Evolutionary conservation across 2,888 invertebrate genomes (phyloP), one percentile per base, ranked within the genome.

Genomic region (Neoascia interrupta): DNA sequence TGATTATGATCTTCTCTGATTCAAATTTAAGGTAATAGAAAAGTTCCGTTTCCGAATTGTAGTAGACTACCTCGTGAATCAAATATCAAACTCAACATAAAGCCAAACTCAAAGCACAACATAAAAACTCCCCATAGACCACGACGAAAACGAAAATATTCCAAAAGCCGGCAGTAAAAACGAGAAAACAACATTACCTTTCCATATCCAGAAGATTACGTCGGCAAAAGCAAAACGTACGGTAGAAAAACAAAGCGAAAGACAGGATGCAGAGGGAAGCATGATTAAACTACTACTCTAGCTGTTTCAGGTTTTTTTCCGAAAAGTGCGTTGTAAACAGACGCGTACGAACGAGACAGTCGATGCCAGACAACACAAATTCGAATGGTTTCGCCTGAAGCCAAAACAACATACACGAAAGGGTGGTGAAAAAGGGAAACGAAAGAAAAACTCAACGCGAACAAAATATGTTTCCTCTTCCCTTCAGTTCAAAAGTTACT

Each of bases 401-500:
- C 18, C 3, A 60, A 60, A 21, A 54, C 45, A 58, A 39, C 15
- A 45, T 13, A 58, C 10, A 31, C 1, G 11, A 10, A 31, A 28
- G 11, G 15, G 18, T 8, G 28, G 34, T 28, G 19, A 18, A 15
- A 31, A 15, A 3, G 10, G 8, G 13, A 43, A 31, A 19, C 13
- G 41, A 41, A 31, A n/a, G 39, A 26, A 28, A 41, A 70, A 63
- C 28, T n/a, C 53, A 49, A 70, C 47, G 64, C 72, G 60, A 76
- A 21, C 58, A 53, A 70, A 72, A 76, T 64, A 64, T 60, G 53
- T 64, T 47, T 19, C 13, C 16, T 16, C 26, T 37, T 23, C 5
- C 36, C 16, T 11, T 64, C 64, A 76, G 76, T 76, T 70, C 53
- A 72, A 60, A 41, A 72, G 39, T 2, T 18, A 47, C 58, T 36